Evolutionary conservation across 2,888 invertebrate species (phyloP).

Genomic region (Agriopis marginaria): DNA sequence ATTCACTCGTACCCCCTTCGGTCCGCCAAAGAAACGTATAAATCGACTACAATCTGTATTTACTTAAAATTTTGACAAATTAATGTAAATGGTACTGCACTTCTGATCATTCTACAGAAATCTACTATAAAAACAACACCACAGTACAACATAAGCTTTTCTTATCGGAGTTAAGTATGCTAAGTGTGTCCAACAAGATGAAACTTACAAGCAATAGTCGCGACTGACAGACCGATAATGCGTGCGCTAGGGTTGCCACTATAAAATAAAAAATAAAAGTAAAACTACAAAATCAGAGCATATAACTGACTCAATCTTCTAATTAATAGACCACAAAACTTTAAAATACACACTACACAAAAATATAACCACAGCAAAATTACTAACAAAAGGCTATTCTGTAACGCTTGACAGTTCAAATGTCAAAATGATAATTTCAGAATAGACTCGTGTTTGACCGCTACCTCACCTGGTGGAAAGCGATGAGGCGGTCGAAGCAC

Average conservation of each 20-base stretch:
- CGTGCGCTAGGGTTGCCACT: conserved; percentile 57
- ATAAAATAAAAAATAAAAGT: conserved; percentile 14
- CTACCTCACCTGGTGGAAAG: conserved; percentile 38
- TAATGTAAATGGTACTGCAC: too few species aligned
- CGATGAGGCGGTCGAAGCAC: conserved; percentile 40
- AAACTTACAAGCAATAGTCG: conserved; percentile 51
- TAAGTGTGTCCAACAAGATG: conserved; percentile 56
- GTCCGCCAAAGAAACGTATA: too few species aligned
- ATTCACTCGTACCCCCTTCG: too few species aligned
- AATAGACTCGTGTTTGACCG: conserved; percentile 33
- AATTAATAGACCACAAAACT: not conserved
- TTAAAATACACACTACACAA: conserved; percentile 1
- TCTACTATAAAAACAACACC: conserved; percentile 5
- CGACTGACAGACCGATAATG: conserved; percentile 52
- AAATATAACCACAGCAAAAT: conserved; percentile 23
- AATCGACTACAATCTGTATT: too few species aligned
- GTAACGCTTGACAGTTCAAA: conserved; percentile 8
- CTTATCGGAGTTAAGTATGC: conserved; percentile 32
- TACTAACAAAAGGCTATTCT: conserved; percentile 28
- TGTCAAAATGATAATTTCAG: conserved; percentile 14
- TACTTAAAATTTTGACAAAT: too few species aligned
- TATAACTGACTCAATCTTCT: not conserved
- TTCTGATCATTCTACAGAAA: not conserved
- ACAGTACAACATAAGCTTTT: conserved; percentile 22
- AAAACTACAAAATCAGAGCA: not conserved